Percentiles rank a stretch among this genome's conserved stretches.
Evolutionary conservation across 2,888 invertebrate species (phyloP).

Genomic region (Rhamnusium bicolor): DNA sequence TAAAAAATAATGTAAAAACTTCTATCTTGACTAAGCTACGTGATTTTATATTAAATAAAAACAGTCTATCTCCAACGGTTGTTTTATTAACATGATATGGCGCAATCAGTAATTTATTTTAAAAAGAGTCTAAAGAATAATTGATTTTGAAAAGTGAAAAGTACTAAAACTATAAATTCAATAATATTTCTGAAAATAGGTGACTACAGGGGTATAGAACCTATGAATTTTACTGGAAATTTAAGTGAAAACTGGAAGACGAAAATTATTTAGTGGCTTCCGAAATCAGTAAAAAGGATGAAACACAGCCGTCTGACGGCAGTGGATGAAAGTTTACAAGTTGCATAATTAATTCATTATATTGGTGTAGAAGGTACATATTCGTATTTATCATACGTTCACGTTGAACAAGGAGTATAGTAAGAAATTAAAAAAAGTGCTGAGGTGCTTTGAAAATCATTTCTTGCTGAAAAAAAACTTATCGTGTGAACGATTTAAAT

Average conservation of each 20-base stretch:
- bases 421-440: constrained; percentile 1
- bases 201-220: constrained; percentile 5
- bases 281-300: constrained; percentile 9
- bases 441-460: constrained; percentile 17
- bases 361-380: constrained; percentile 18
- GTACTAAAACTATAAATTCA: not conserved
- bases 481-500: constrained; percentile 22
- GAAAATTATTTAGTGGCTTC: constrained; percentile 30
- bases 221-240: constrained; percentile 23
- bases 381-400: constrained; percentile 19
- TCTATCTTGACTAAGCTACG: too few relatives aligned
- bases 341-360: constrained; percentile 11
- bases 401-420: constrained; percentile 9
- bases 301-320: too few relatives aligned
- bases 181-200: not conserved
- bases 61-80: too few relatives aligned
- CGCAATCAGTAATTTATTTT: too few relatives aligned
- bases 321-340: constrained; percentile 10
- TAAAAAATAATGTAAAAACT: too few relatives aligned
- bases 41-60: too few relatives aligned
- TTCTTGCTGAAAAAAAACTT: constrained; percentile 22
- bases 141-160: too few relatives aligned
- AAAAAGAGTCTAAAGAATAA: too few relatives aligned
- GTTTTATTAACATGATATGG: too few relatives aligned
- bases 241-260: constrained; percentile 19